These are phyloP conservation scores for Colossoma macropomum DNA, from an alignment of 2,113 vertebrate species.

Conservation along the genomic window DNA sequence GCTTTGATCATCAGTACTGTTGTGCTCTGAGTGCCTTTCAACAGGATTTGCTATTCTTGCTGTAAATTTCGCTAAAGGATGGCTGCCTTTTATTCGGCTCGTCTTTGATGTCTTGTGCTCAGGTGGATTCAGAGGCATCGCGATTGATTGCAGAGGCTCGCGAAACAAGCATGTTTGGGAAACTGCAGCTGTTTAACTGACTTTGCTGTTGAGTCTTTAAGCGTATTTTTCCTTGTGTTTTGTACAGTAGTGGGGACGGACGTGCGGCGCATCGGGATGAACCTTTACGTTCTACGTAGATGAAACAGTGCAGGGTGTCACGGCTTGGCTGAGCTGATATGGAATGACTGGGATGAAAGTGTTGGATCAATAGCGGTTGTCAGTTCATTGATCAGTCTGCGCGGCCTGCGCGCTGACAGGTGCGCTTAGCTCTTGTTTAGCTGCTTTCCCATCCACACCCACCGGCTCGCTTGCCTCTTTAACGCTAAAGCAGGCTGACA, in stretches of 20 bases:
- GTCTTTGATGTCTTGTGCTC: constrained; percentile 51
- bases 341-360: constrained; percentile 43
- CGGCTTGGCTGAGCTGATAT: constrained; percentile 13
- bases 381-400: constrained; percentile 43
- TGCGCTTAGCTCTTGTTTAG: background rate
- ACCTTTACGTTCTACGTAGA: background rate
- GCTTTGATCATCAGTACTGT: constrained; percentile 52
- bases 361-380: constrained; percentile 38
- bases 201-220: background rate
- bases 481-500: background rate
- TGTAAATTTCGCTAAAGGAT: constrained; percentile 48
- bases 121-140: constrained; percentile 36
- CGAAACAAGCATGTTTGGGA: background rate
- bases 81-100: constrained; percentile 24
- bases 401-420: background rate
- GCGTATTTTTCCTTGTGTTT: background rate
- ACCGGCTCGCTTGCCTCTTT: background rate
- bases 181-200: background rate
- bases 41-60: constrained; percentile 47
- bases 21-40: constrained; percentile 49
- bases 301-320: background rate
- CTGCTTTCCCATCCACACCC: background rate
- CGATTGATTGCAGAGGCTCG: constrained; percentile 17
- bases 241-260: background rate
- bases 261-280: background rate